phyloP scores from a whole-genome alignment of 2,797 vertebrate species.

The Hoplostethus mediterraneus region DNA sequence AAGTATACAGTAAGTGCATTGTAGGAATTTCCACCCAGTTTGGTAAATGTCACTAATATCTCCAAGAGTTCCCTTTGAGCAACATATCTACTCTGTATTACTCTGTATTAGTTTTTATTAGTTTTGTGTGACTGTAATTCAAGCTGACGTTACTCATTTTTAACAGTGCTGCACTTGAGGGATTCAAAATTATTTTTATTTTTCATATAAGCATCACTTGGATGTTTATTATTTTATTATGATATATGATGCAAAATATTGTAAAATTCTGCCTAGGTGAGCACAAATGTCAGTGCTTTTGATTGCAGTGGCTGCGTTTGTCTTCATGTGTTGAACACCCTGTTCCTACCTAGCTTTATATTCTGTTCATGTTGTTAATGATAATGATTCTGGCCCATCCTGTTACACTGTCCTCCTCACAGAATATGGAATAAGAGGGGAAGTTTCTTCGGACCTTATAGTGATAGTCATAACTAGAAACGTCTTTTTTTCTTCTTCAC shows the following conservation, averaged over 20 bases:
- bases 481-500: conserved; percentile 5
- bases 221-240: conserved; percentile 13
- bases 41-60: background rate
- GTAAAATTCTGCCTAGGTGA: conserved; percentile 15
- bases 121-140: conserved; percentile 34
- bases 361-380: conserved; percentile 23
- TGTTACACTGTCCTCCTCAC: conserved; percentile 10
- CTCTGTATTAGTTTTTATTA: background rate
- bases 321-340: conserved; percentile 37
- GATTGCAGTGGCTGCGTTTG: conserved; percentile 32
- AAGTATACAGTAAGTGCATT: too few relatives aligned
- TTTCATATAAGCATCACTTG: conserved; percentile 33
- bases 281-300: conserved; percentile 27
- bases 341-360: conserved; percentile 16
- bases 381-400: conserved; percentile 13
- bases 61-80: background rate
- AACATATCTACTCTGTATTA: background rate
- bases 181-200: conserved; percentile 39
- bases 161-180: conserved; percentile 35
- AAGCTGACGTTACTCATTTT: conserved; percentile 2
- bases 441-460: conserved; percentile 13
- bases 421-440: conserved; percentile 34
- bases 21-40: background rate
- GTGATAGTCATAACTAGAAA: too few relatives aligned
- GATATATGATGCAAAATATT: conserved; percentile 21